A percentile compares a stretch with the other conserved stretches of the same genome.
Conservation (phyloP, 1,140 invertebrate species). For the Drosophila insularis region DNA sequence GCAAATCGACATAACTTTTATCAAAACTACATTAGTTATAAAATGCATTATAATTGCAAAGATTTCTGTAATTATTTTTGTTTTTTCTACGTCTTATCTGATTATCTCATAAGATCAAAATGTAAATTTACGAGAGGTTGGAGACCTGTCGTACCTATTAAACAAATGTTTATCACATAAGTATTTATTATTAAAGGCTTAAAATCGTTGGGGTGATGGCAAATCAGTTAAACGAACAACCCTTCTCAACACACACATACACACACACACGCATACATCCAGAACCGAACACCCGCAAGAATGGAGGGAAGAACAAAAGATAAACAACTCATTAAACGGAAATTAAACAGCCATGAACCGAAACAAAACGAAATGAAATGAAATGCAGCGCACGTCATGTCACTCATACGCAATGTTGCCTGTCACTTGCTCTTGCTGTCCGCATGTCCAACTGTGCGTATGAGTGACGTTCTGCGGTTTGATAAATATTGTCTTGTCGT, state of each 20-base stretch:
- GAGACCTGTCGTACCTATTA: constrained; percentile 14
- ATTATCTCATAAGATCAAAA: not conserved
- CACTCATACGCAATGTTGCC: constrained; percentile 69
- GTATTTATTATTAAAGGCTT: constrained; percentile 39
- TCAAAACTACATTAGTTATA: too few species aligned
- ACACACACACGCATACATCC: not conserved
- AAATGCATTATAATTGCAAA: too few species aligned
- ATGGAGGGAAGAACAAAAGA: constrained; percentile 51
- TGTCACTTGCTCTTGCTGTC: constrained; percentile 1
- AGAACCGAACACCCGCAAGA: constrained; percentile 27
- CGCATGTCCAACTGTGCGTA: constrained; percentile 39
- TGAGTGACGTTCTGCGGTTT: constrained; percentile 55
- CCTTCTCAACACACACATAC: not conserved
- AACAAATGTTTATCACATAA: constrained; percentile 20
- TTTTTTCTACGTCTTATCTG: not conserved
- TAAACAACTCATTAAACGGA: constrained; percentile 76
- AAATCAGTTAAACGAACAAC: constrained; percentile 66
- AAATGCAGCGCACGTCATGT: constrained; percentile 39
- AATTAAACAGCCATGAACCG: constrained; percentile 72
- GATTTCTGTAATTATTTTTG: too few species aligned
- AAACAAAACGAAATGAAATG: constrained; percentile 30
- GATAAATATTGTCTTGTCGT: constrained; percentile 40
- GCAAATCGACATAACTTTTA: too few species aligned
- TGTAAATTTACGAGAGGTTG: constrained; percentile 10
- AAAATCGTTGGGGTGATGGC: constrained; percentile 17